Evolutionary conservation across 2,888 invertebrate genomes (phyloP), one percentile per base, ranked within the genome.

Genomic region (Epistrophe grossulariae): DNA sequence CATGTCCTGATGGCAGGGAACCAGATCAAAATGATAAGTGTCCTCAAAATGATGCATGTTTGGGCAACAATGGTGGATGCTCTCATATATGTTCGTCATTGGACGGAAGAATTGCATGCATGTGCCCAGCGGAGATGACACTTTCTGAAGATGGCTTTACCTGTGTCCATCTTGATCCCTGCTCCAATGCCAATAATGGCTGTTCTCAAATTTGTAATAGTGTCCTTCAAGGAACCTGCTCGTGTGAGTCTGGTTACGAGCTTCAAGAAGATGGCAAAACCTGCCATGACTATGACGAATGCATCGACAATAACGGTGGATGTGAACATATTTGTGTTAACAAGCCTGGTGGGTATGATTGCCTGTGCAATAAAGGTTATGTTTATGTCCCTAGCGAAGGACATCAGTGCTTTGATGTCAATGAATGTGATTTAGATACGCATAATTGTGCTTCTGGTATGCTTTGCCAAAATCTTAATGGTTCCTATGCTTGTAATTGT

Each of bases 161-260:
- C 1, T 94, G 94, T 84, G 89, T 93, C 11, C 91, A 92, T 28
- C 90, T 93, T 15, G 93, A 95, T 91, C 91, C 91, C 73, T 96
- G 96, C 88, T 91, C 91, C 10, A 89, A 91, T 0, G 89, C 90
- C 72, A 93, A 94, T 74, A 94, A 95, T 84, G 95, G 95, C 0
- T 96, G 96, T 90, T 94, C 94, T 6, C 95, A 96, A 79, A 93
- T 93, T 24, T 96, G 96, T 78, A 90, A 91, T 24, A 88, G 90
- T 2, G 89, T 90, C 7, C 89, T 90, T 0, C 88, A 80, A 4
- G 92, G 92, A 7, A 57, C 85, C 17, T 94, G 94, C 84, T 91
- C 90, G 8, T 94, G 94, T 80, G 91, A 91, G 38, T 71, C 81
- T n/a, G 93, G 93, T 3, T 91, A 91, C 50, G 85, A 84, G 4